Evolutionary conservation across 2,888 invertebrate species (phyloP).

Genomic region (Mythimna albipuncta): DNA sequence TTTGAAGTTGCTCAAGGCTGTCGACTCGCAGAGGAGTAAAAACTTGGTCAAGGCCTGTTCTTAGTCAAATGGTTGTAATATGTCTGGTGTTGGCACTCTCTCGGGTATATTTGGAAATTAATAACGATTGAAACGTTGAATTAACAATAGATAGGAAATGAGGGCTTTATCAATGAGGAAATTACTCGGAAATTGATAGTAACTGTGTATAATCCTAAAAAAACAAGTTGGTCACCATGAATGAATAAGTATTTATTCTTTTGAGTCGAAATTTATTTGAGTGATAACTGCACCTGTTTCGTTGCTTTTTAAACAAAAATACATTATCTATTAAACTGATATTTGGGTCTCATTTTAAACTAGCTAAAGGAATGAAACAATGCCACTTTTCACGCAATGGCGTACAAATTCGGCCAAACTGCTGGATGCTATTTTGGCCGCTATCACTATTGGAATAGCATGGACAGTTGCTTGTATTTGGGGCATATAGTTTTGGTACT

Average conservation of each 20-base stretch:
- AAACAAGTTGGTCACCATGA: background rate
- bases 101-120: constrained; percentile 49
- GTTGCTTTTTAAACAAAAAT: background rate
- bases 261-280: background rate
- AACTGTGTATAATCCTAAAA: background rate
- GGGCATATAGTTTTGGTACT: constrained; percentile 24
- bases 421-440: constrained; percentile 18
- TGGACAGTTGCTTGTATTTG: constrained; percentile 29
- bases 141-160: constrained; percentile 46
- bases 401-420: constrained; percentile 33
- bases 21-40: constrained; percentile 75
- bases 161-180: constrained; percentile 39
- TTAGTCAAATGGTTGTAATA: constrained; percentile 62
- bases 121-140: constrained; percentile 15
- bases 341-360: constrained; percentile 25
- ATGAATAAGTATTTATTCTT: too few relatives aligned
- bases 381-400: constrained; percentile 31
- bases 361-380: constrained; percentile 35
- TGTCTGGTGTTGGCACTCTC: constrained; percentile 60
- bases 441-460: constrained; percentile 10
- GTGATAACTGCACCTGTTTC: background rate
- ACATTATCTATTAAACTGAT: background rate
- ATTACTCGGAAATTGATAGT: background rate
- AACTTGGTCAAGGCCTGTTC: constrained; percentile 80
- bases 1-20: constrained; percentile 79